Conservation (phyloP, 2,888 invertebrate genomes). For the Galerucella calmariensis region DNA sequence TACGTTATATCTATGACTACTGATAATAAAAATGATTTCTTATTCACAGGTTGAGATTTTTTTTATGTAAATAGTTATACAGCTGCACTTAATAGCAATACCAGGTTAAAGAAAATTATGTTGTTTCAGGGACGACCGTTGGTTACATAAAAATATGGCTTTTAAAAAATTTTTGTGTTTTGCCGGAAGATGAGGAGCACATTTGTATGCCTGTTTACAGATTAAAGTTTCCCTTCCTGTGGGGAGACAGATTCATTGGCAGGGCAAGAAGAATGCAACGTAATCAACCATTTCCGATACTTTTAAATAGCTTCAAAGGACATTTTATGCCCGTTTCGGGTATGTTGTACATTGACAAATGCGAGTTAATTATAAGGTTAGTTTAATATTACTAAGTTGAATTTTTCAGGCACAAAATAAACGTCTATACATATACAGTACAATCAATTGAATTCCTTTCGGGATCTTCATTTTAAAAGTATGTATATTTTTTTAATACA, state of each 20-base stretch:
- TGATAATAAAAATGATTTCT: slow-evolving; percentile 76
- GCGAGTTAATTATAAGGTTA: slow-evolving; percentile 76
- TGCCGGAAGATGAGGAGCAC: slow-evolving; percentile 65
- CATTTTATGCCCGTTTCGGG: slow-evolving; percentile 77
- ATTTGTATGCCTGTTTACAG: slow-evolving; percentile 74
- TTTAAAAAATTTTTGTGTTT: slow-evolving; percentile 73
- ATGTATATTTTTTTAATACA: not conserved
- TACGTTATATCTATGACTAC: slow-evolving; percentile 77
- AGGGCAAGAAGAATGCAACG: slow-evolving; percentile 75
- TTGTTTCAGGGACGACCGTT: slow-evolving; percentile 66
- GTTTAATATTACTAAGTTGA: not conserved
- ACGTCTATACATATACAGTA: no score
- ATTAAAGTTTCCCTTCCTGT: slow-evolving; percentile 78
- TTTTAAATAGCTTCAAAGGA: slow-evolving; percentile 77
- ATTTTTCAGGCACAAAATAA: not conserved
- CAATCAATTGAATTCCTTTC: not conserved
- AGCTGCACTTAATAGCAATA: not conserved
- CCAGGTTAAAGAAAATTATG: not conserved
- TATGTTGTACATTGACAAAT: slow-evolving; percentile 74
- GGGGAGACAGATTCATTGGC: slow-evolving; percentile 75
- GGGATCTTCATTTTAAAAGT: not conserved
- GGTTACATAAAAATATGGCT: slow-evolving; percentile 88
- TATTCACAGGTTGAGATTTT: slow-evolving; percentile 74
- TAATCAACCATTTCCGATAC: slow-evolving; percentile 72
- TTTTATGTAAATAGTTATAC: not conserved